Evolutionary conservation across 2,797 vertebrate genomes (phyloP).

Genomic region (Hemibagrus guttatus): DNA sequence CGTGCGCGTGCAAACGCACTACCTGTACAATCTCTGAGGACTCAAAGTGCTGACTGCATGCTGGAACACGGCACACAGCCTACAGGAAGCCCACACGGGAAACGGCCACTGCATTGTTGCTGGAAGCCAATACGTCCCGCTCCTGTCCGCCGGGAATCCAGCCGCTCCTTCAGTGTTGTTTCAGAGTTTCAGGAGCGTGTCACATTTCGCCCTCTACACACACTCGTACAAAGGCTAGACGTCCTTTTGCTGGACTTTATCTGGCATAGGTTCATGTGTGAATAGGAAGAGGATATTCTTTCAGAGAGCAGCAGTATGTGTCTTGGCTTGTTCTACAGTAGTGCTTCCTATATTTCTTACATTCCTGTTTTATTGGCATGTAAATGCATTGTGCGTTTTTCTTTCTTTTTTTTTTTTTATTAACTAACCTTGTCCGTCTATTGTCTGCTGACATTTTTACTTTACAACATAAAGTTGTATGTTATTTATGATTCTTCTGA

Average conservation of each 20-base stretch:
- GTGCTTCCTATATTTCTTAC: constrained; percentile 11
- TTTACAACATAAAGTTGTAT: not conserved
- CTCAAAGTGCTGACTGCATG: constrained; percentile 61
- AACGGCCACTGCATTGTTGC: constrained; percentile 68
- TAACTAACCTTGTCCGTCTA: not conserved
- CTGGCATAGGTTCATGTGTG: constrained; percentile 21
- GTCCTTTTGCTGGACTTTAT: constrained; percentile 7
- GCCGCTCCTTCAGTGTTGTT: constrained; percentile 56
- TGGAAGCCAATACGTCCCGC: constrained; percentile 58
- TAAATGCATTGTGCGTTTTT: constrained; percentile 4
- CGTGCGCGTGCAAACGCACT: constrained; percentile 39
- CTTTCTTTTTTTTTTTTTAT: not conserved
- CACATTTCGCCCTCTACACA: constrained; percentile 51
- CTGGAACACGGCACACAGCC: constrained; percentile 61
- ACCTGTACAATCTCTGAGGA: constrained; percentile 69
- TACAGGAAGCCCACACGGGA: constrained; percentile 75
- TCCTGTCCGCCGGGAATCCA: constrained; percentile 60
- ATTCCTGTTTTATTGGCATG: constrained; percentile 25
- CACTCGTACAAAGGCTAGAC: constrained; percentile 27
- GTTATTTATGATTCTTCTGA: not conserved
- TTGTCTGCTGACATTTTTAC: not conserved
- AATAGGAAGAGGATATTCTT: constrained; percentile 34
- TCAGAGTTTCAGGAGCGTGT: constrained; percentile 53
- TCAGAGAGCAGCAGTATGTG: constrained; percentile 5
- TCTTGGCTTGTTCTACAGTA: constrained; percentile 8